Evolutionary conservation across 2,113 vertebrate genomes (phyloP).

Genomic region (Puntigrus tetrazona): DNA sequence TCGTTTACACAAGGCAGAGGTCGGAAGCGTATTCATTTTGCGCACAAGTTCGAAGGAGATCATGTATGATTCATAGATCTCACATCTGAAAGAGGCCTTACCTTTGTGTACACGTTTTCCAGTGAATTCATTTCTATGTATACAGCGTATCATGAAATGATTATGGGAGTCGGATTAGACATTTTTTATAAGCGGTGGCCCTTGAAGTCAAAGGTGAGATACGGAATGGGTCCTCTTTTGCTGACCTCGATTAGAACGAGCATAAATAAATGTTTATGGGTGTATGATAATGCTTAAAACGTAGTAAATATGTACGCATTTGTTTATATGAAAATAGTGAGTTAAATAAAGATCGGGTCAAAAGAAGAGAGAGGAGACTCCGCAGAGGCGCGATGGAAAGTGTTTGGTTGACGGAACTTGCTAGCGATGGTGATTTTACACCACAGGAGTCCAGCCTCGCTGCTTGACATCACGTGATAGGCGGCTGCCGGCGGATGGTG

Average conservation of each 20-base stretch:
- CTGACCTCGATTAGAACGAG: neutral
- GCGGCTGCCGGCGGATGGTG: conserved; percentile 95
- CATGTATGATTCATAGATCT: too few species aligned
- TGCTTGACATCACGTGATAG: conserved; percentile 92
- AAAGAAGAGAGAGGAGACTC: neutral
- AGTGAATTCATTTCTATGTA: too few species aligned
- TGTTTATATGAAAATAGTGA: neutral
- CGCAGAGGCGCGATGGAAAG: conserved; percentile 98
- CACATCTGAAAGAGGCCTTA: too few species aligned
- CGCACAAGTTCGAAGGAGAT: too few species aligned
- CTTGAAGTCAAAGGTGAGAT: neutral
- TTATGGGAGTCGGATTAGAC: too few species aligned
- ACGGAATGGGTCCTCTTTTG: neutral
- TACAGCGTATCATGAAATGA: too few species aligned
- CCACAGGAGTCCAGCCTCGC: conserved; percentile 92
- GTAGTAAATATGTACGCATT: neutral
- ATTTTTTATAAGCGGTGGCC: too few species aligned
- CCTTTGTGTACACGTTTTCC: too few species aligned
- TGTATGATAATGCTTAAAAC: neutral
- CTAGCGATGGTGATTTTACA: conserved; percentile 99
- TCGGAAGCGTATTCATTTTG: too few species aligned
- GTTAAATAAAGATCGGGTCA: neutral
- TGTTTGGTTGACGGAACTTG: conserved; percentile 99
- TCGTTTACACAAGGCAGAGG: too few species aligned
- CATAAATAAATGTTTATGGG: neutral